These are phyloP conservation scores for Abrostola tripartita DNA, from an alignment of 2,888 invertebrate species.

Conservation along the genomic window DNA sequence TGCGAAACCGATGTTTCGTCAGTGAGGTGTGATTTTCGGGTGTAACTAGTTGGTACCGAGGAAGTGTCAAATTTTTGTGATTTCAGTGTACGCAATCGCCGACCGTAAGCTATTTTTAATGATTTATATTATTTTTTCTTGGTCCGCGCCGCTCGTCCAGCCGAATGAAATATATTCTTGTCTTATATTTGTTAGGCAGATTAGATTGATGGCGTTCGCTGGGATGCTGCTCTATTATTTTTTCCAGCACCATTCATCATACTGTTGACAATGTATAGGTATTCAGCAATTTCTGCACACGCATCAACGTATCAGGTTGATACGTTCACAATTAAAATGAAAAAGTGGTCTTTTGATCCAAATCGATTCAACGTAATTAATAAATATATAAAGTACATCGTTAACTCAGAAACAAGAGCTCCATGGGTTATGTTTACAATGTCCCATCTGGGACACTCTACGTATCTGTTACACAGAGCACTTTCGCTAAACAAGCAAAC, in stretches of 20 bases:
- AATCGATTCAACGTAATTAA: background rate
- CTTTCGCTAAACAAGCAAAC: constrained; percentile 53
- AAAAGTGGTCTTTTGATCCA: constrained; percentile 6
- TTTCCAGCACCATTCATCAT: constrained; percentile 52
- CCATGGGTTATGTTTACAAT: constrained; percentile 27
- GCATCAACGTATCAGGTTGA: constrained; percentile 2
- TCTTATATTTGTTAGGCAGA: constrained; percentile 48
- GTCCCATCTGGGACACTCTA: constrained; percentile 32
- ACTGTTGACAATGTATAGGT: constrained; percentile 23
- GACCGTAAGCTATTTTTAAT: constrained; percentile 64
- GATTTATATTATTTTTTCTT: constrained; percentile 58
- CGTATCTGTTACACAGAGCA: constrained; percentile 46
- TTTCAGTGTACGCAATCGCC: constrained; percentile 58
- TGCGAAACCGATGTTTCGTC: constrained; percentile 50
- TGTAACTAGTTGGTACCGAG: constrained; percentile 53
- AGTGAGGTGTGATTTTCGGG: constrained; percentile 58
- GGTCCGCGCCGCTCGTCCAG: constrained; percentile 46
- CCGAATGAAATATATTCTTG: constrained; percentile 49
- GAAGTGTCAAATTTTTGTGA: constrained; percentile 61
- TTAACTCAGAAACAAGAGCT: constrained; percentile 17
- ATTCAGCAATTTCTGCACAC: constrained; percentile 11
- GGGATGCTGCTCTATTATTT: constrained; percentile 45
- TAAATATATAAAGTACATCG: background rate
- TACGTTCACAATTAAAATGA: constrained; percentile 1
- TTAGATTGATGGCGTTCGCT: constrained; percentile 54